Conservation (phyloP, 1,140 invertebrate species). For the Rhynchophorus ferrugineus region DNA sequence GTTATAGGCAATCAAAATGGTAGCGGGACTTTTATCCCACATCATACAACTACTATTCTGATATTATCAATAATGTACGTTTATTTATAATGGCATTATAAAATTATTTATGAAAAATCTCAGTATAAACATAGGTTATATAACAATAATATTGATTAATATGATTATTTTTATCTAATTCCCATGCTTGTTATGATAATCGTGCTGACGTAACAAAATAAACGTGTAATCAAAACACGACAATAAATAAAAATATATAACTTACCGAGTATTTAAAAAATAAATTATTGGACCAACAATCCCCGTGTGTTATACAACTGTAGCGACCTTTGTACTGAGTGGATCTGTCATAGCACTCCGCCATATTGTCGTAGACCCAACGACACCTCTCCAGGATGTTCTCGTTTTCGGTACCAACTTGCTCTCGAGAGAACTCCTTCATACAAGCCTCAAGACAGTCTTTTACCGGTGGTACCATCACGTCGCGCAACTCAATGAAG, state of each 20-base stretch:
- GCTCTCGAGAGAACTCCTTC: not conserved
- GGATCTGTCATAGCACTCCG: constrained; percentile 5
- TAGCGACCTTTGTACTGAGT: constrained; percentile 18
- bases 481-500: constrained; percentile 30
- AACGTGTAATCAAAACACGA: not conserved
- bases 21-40: too few species aligned
- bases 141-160: too few species aligned
- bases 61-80: too few species aligned
- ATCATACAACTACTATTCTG: not conserved
- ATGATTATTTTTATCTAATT: too few species aligned
- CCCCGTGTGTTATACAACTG: constrained; percentile 15
- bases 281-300: constrained; percentile 24
- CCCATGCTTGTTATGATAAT: constrained; percentile 6
- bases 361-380: not conserved
- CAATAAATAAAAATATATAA: constrained; percentile 6
- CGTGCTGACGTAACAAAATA: not conserved
- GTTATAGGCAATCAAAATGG: too few species aligned
- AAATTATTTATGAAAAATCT: not conserved
- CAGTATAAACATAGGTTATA: too few species aligned
- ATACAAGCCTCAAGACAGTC: not conserved
- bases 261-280: constrained; percentile 23
- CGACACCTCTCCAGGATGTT: too few species aligned
- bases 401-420: constrained; percentile 7
- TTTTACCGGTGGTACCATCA: not conserved
- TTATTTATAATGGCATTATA: too few species aligned